Conservation (phyloP, 2,113 vertebrate species). For the Pontoporia blainvillei region DNA sequence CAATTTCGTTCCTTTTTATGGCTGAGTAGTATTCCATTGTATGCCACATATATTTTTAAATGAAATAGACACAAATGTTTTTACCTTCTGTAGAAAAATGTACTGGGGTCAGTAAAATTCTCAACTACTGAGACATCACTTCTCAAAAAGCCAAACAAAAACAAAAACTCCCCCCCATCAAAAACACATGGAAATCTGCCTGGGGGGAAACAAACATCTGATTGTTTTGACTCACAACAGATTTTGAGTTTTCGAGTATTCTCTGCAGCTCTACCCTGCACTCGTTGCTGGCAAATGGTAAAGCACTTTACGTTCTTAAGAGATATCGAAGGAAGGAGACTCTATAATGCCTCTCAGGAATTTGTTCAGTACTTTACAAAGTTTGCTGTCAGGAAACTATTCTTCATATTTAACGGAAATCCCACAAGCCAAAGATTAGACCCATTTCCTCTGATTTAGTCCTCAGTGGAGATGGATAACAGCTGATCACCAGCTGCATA, state of each 20-base stretch:
- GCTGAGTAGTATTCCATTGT: too few relatives aligned
- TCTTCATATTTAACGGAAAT: constrained; percentile 50
- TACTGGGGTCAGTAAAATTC: not conserved
- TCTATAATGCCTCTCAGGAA: constrained; percentile 22
- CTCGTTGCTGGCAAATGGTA: not conserved
- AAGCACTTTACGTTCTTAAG: constrained; percentile 27
- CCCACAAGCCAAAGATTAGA: constrained; percentile 39
- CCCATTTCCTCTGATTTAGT: constrained; percentile 35
- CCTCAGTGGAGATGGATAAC: constrained; percentile 40
- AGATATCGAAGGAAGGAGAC: not conserved
- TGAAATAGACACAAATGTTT: not conserved
- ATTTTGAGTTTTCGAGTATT: not conserved
- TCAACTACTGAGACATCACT: not conserved
- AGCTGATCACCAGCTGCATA: constrained; percentile 59
- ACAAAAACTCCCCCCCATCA: not conserved
- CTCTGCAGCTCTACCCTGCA: not conserved
- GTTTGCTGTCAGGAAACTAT: constrained; percentile 39
- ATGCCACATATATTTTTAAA: not conserved
- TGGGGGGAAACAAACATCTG: not conserved
- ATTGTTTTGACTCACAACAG: not conserved
- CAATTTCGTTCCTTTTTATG: too few relatives aligned
- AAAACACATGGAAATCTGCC: not conserved
- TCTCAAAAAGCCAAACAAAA: not conserved
- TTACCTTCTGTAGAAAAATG: not conserved
- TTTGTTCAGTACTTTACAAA: constrained; percentile 47